These are phyloP conservation scores for Drosophila prostipennis DNA, from an alignment of 2,888 invertebrate genomes.

Conservation along the genomic window DNA sequence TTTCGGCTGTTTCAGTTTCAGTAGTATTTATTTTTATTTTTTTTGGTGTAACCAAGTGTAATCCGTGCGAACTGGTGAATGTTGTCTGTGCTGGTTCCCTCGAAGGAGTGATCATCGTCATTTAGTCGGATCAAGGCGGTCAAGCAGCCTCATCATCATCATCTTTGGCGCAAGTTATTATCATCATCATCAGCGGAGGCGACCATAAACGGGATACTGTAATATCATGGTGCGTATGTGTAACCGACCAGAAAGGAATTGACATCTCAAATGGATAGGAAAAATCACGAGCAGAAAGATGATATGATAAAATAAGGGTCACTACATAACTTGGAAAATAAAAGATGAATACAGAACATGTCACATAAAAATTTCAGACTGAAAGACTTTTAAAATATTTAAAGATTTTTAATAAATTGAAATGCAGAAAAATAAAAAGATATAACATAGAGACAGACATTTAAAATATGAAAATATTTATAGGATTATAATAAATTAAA, in stretches of 20 bases:
- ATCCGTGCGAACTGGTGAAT: conserved; percentile 38
- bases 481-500: too few species aligned
- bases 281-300: neutral
- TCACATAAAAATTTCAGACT: too few species aligned
- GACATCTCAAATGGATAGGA: conserved; percentile 18
- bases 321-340: too few species aligned
- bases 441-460: too few species aligned
- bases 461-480: too few species aligned
- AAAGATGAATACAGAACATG: too few species aligned
- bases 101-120: conserved; percentile 26
- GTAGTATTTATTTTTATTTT: conserved; percentile 11
- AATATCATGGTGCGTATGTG: conserved; percentile 36
- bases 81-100: conserved; percentile 38
- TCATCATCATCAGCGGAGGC: conserved; percentile 13
- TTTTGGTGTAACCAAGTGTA: conserved; percentile 6
- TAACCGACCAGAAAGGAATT: conserved; percentile 11
- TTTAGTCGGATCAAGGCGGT: conserved; percentile 14
- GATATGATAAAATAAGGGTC: neutral
- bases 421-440: too few species aligned
- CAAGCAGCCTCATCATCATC: conserved; percentile 29
- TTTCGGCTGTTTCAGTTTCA: conserved; percentile 9
- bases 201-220: conserved; percentile 26
- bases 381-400: too few species aligned
- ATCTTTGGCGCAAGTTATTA: conserved; percentile 4
- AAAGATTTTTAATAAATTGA: too few species aligned